phyloP scores from a whole-genome alignment of 2,888 invertebrate genomes.

The Trichogramma evanescens region DNA sequence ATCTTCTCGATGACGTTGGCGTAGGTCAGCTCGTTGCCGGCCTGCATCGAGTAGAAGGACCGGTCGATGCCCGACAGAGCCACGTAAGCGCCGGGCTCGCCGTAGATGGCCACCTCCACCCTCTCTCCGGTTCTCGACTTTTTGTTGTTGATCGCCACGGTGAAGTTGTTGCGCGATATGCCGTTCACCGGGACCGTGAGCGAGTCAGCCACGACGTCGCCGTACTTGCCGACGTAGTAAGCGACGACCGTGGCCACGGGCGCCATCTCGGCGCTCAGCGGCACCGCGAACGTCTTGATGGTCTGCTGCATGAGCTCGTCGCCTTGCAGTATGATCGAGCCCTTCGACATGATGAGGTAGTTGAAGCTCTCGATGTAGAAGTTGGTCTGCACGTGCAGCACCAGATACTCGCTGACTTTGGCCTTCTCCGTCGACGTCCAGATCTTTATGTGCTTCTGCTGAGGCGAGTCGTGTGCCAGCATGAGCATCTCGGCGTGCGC shows the following conservation, averaged over 20 bases:
- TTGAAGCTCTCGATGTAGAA: constrained; percentile 83
- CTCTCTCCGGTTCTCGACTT: constrained; percentile 90
- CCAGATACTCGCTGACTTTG: constrained; percentile 85
- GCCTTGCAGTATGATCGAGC: constrained; percentile 77
- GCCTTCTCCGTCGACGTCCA: constrained; percentile 77
- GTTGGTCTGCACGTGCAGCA: constrained; percentile 89
- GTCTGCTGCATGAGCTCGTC: constrained; percentile 74
- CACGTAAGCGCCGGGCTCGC: constrained; percentile 91
- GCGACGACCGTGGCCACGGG: constrained; percentile 86
- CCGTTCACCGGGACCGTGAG: constrained; percentile 96
- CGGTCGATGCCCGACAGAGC: constrained; percentile 85
- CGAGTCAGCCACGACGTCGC: constrained; percentile 84
- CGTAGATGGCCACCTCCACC: constrained; percentile 77
- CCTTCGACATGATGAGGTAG: constrained; percentile 88
- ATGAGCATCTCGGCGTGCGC: constrained; percentile 65
- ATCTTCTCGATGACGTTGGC: constrained; percentile 81
- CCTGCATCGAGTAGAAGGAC: constrained; percentile 87
- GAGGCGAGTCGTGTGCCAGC: constrained; percentile 73
- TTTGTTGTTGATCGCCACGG: constrained; percentile 80
- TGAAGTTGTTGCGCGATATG: constrained; percentile 85
- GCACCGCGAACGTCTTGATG: constrained; percentile 74
- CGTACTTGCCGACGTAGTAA: constrained; percentile 76
- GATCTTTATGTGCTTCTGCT: constrained; percentile 76
- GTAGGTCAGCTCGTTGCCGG: constrained; percentile 83
- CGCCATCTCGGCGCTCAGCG: constrained; percentile 82